A percentile compares a stretch with the other conserved stretches of the same genome.
Conservation (phyloP, 2,888 invertebrate species). For the Hydropsyche betteni region DNA sequence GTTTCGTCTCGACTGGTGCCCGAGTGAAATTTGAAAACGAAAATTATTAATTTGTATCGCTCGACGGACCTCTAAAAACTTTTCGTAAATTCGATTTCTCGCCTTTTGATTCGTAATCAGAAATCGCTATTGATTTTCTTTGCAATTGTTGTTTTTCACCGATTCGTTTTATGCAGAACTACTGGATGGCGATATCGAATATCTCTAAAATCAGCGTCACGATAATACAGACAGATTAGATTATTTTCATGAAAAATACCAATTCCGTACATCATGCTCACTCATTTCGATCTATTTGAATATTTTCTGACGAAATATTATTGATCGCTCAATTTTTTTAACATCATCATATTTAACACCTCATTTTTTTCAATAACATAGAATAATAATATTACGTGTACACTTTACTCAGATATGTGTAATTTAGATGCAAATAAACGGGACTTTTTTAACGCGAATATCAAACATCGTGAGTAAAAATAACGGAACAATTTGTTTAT, state of each 20-base stretch:
- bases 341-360: too few species aligned
- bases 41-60: constrained; percentile 4
- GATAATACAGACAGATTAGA: constrained; percentile 9
- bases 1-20: background rate
- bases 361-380: background rate
- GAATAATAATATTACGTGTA: background rate
- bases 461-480: constrained; percentile 8
- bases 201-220: background rate
- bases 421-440: constrained; percentile 11
- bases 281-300: background rate
- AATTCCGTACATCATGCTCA: background rate
- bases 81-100: constrained; percentile 4
- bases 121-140: constrained; percentile 11
- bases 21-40: background rate
- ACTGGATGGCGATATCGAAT: constrained; percentile 2
- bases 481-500: constrained; percentile 12
- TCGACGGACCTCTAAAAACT: background rate
- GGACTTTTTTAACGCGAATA: constrained; percentile 3
- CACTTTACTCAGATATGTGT: too few species aligned
- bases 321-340: too few species aligned
- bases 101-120: background rate
- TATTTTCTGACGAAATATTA: background rate
- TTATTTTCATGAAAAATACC: background rate
- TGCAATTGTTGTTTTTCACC: background rate
- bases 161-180: background rate